A percentile compares a stretch with the other conserved stretches of the same genome.
Conservation (phyloP, 1,140 invertebrate genomes). For the Saccostrea echinata region DNA sequence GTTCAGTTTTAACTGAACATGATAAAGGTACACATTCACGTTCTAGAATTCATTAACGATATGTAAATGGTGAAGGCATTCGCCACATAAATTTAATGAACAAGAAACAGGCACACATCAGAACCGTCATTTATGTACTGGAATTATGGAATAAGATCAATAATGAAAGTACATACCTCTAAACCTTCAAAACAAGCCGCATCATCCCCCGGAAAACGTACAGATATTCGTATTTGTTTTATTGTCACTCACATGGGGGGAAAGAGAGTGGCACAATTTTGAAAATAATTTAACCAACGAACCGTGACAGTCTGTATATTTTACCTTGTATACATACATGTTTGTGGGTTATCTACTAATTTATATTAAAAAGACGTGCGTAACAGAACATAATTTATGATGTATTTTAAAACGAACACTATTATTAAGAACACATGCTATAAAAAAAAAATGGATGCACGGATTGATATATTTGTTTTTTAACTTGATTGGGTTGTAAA, state of each 20-base stretch:
- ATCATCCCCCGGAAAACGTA: not conserved
- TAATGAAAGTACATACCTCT: not conserved
- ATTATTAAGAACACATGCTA: too few species aligned
- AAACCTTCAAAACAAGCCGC: not conserved
- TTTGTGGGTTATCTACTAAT: not conserved
- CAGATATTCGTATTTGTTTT: not conserved
- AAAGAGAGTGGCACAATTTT: not conserved
- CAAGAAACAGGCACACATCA: not conserved
- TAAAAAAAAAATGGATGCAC: too few species aligned
- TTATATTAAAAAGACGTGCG: too few species aligned
- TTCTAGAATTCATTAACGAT: not conserved
- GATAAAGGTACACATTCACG: too few species aligned
- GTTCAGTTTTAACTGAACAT: too few species aligned
- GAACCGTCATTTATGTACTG: not conserved
- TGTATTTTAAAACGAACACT: too few species aligned
- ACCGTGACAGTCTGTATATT: not conserved
- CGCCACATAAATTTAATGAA: not conserved
- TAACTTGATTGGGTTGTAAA: too few species aligned
- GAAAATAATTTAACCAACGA: conserved; percentile 1
- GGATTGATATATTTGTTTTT: too few species aligned
- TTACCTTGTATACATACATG: too few species aligned
- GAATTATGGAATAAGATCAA: not conserved
- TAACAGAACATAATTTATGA: too few species aligned
- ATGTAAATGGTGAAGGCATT: not conserved
- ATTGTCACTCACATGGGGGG: too few species aligned